Evolutionary conservation across 1,140 invertebrate species (phyloP), one percentile per base, ranked within the genome.

Genomic region (Pantala flavescens): DNA sequence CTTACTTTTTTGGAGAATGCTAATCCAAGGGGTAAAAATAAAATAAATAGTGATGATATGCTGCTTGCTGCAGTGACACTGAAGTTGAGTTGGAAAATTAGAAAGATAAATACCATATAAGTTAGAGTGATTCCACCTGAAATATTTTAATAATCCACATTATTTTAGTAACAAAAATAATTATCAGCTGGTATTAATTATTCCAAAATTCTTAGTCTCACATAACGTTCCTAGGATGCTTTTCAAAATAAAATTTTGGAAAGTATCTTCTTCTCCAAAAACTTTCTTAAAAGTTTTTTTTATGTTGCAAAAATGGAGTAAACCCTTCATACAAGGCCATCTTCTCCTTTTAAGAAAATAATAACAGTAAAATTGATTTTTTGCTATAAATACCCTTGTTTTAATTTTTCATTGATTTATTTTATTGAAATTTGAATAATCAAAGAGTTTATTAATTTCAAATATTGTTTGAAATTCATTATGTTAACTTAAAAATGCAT

Each of bases 1-100:
- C 89, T 86, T 24, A 89, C 81, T 78, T 84, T 85, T 70, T 84
- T 80, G 78, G 87, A 90, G 78, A 89, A 91, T 24, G 89, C 88
- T 73, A 92, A 81, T 24, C 89, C 88, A 71, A 91, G 80, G 1
- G 87, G 87, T 23, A 91, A 82, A 77, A 90, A 81, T 14, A 63
- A 19, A 1, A 63, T 21, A 19, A 63, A 21, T 7, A 21, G 16
- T 19, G 49, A 7, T 19, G 16, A 19, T 7, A 19, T 19, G 14
- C 49, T 12, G 5, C 16, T 63, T 19, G 49, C 49, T 7, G 12
- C 2, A 7, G 49, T 19, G 5, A 63, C 12, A 19, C n/a, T 63
- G n/a, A 63, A 63, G n/a, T 63, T 63, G 5, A 63, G 49, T 63
- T 63, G 49, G n/a, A 63, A 63, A 21, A 63, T 63, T 3, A 63